Evolutionary conservation across 2,113 vertebrate genomes (phyloP).

Genomic region (Cinclus mexicanus): DNA sequence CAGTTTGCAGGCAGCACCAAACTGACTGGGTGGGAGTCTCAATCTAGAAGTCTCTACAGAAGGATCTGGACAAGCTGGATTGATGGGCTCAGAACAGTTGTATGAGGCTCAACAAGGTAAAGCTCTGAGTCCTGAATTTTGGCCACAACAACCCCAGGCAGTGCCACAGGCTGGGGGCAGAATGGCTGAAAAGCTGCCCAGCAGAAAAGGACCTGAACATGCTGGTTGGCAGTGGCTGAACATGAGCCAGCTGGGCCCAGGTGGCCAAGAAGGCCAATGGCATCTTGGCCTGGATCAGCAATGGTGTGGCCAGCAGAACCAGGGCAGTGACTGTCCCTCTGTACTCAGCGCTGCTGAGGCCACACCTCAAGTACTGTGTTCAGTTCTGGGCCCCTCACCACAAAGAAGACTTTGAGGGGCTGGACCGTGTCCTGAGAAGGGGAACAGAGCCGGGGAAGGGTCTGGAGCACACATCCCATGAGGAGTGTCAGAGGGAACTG

Average conservation of each 20-base stretch:
- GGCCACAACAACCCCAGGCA: not conserved
- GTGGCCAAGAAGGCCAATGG: not conserved
- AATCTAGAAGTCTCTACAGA: not conserved
- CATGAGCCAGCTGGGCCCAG: not conserved
- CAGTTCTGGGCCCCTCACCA: not conserved
- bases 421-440: fast-evolving
- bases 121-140: not conserved
- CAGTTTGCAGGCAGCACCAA: not conserved
- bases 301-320: not conserved
- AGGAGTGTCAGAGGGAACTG: fast-evolving
- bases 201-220: not conserved
- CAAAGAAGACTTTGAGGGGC: fast-evolving
- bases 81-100: fast-evolving
- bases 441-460: fast-evolving
- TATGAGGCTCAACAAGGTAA: not conserved
- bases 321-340: fast-evolving
- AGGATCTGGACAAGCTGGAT: not conserved
- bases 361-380: fast-evolving
- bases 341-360: fast-evolving
- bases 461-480: no score
- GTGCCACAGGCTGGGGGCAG: no score
- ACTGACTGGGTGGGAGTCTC: fast-evolving
- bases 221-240: not conserved
- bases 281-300: not conserved
- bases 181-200: fast-evolving